Base-by-base conservation (phyloP, 1,140 invertebrate species). In the Bilobella aurantiaca region DNA sequence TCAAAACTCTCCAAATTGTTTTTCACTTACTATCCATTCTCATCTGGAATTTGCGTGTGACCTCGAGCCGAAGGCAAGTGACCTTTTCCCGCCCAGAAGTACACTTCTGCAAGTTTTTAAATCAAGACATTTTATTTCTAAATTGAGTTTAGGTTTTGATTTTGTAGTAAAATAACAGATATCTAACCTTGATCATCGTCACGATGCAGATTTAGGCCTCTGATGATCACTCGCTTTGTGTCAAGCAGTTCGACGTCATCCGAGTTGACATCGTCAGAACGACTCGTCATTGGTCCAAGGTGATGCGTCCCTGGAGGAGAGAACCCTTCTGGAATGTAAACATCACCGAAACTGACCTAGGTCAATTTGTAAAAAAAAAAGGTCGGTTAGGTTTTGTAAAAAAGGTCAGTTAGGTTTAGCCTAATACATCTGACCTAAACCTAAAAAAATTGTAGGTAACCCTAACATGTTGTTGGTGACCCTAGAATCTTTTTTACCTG, bases 281-380 rank as follows among this genome's bases (percentile, higher is more conserved):
- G 81, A 63, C 83, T 83, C 0, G 83, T 84, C 0, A 96, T 77
- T 64, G 87, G 85, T 0, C 84, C 84, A 2, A 90, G 82, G 56
- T 79, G 81, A 70, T 90, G 87, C 0, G 85, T 81, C 18, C 82
- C 78, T 0, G 92, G 92, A n/a, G 91, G 86, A 73, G 92, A 88
- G 75, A 95, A 93, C 62, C 90, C 90, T 72, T 95, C 91, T 0
- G 90, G 90, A 69, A 95, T 87, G 73, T 88, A 91, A 30, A 95
- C 85, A 78, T 95, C 92, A 0, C 88, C 92, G 77, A 91, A 94
- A 25, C 90, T 86, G 75, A 89, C 91, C 83, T 86, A 71, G n/a
- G n/a, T n/a, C n/a, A 69, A 71, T 18, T 57, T 8, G 23, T 46
- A n/a, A 37, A 32, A 59, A 3, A 34, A 59, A 62, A 58, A 32